phyloP scores from a whole-genome alignment of 23 tunicate genomes.

The Oikopleura dioica region DNA sequence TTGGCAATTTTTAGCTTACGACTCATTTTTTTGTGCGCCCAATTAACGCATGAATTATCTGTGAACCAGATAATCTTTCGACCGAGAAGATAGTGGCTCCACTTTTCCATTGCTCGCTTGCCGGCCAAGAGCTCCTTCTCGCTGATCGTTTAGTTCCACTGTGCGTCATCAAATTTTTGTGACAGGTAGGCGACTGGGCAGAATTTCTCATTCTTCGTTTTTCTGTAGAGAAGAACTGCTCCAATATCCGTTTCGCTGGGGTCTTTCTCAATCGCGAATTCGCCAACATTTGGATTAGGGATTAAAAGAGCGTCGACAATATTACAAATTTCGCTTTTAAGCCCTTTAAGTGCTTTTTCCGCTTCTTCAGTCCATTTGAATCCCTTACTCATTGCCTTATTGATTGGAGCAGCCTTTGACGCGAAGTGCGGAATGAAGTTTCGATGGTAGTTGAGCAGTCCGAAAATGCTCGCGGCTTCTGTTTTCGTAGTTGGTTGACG shows the following conservation, averaged over 20 bases:
- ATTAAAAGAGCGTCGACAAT: neutral
- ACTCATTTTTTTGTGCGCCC: neutral
- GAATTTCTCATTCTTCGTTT: neutral
- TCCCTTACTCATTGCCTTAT: neutral
- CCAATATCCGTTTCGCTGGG: neutral
- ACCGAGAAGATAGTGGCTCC: neutral
- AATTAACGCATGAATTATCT: neutral
- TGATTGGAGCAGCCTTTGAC: neutral
- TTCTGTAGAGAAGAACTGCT: neutral
- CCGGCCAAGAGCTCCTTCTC: neutral
- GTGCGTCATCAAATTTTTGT: neutral
- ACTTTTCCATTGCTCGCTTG: neutral
- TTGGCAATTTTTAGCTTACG: neutral
- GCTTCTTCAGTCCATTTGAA: neutral
- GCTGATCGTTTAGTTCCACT: neutral
- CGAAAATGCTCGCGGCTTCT: neutral
- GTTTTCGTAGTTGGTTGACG: neutral
- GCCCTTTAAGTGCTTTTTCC: neutral
- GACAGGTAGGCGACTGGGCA: neutral
- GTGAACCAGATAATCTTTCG: neutral
- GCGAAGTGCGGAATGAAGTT: neutral
- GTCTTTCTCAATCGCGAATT: neutral
- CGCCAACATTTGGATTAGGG: neutral
- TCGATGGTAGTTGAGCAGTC: neutral
- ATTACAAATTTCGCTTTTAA: neutral